These are phyloP conservation scores for Anoplophora glabripennis DNA, from an alignment of 1,140 invertebrate genomes.

Conservation along the genomic window DNA sequence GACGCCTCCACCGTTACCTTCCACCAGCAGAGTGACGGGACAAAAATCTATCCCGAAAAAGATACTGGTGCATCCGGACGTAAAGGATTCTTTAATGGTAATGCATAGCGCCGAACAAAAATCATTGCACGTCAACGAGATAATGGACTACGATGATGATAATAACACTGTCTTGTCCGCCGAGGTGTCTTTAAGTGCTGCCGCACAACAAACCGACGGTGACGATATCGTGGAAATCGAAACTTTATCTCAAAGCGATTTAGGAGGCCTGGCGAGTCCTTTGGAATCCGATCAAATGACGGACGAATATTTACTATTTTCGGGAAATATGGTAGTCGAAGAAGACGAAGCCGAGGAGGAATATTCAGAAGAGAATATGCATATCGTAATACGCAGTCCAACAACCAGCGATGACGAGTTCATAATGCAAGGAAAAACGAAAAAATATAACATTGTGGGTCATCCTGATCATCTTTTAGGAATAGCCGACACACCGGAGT, in stretches of 20 bases:
- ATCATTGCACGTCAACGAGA: constrained; percentile 50
- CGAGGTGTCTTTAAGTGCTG: constrained; percentile 59
- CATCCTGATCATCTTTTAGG: constrained; percentile 45
- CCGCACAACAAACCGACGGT: constrained; percentile 53
- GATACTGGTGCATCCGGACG: constrained; percentile 27
- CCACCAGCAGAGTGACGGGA: constrained; percentile 28
- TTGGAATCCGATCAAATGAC: constrained; percentile 58
- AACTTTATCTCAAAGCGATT: constrained; percentile 54
- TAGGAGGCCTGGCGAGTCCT: constrained; percentile 57
- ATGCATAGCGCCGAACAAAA: constrained; percentile 47
- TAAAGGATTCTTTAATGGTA: constrained; percentile 40
- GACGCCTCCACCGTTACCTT: constrained; percentile 51
- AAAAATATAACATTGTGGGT: constrained; percentile 39
- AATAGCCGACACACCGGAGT: constrained; percentile 54
- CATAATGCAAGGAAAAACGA: constrained; percentile 41
- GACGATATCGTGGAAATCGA: constrained; percentile 63
- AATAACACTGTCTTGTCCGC: constrained; percentile 59
- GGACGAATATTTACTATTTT: constrained; percentile 62
- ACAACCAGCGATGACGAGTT: constrained; percentile 47
- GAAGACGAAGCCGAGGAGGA: constrained; percentile 47
- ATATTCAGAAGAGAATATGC: constrained; percentile 48
- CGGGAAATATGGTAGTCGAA: constrained; percentile 58
- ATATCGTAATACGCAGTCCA: constrained; percentile 45
- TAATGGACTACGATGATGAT: constrained; percentile 61
- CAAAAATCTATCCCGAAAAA: constrained; percentile 39